Base-by-base conservation (phyloP, 53 echinoderm and acorn worm genomes). In the Echinometra lucunter region DNA sequence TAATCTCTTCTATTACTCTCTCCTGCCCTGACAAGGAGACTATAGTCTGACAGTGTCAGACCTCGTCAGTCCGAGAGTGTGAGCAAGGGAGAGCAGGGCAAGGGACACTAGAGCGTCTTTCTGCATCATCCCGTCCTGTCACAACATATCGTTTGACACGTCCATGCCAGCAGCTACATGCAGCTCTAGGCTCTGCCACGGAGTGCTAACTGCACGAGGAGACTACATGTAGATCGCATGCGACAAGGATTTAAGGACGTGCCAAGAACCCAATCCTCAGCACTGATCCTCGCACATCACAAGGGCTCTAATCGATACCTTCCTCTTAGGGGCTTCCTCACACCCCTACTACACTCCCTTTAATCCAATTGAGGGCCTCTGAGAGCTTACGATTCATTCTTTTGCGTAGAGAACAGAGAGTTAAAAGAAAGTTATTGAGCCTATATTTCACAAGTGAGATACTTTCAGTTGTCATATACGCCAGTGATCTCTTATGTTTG, bases 291-390 rank as follows among this genome's bases (percentile, higher is more conserved):
- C 88, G 9, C 83, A 82, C 83, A 47, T 55, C n/a, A 88, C 56
- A 49, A 30, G 56, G 88, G 56, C 53, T 88, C 88, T 88, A 88
- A 88, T 88, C 88, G 88, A 88, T 88, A 88, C 55, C 88, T 88
- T 88, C 88, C 88, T 88, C 56, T 21, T 10, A 2, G n/a, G 30
- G 56, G 34, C 16, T 53, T 30, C 88, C 35, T 56, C 16, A 4
- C 83, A 83, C 8, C 83, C 83, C 83, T 78, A 11, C 27, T 55
- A 34, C 88, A 30, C 55, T 30, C 83, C 56, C 32, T 88, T 56
- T 88, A 88, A 88, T 88, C 88, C 88, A 49, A 88, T 55, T 55
- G 4, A 55, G 88, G 55, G 55, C 56, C 38, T 42, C 78, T 4
- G 5, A 4, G 19, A 78, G 38, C 78, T 78, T 42, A 78, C 38